Percentiles rank a stretch among this genome's conserved stretches.
These are phyloP conservation scores for Mactra quadrangularis DNA, from an alignment of 1,140 invertebrate species.

Conservation along the genomic window DNA sequence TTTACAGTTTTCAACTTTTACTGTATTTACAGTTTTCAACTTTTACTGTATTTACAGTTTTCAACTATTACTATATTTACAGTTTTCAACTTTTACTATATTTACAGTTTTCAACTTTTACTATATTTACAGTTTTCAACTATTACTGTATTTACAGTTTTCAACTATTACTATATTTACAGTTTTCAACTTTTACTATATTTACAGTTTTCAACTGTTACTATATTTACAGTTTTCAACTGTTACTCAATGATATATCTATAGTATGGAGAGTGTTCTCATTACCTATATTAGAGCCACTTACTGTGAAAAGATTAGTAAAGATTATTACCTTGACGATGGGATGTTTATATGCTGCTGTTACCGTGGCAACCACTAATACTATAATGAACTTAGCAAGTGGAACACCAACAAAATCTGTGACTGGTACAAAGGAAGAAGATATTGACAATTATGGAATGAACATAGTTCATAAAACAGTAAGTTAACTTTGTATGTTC, in stretches of 20 bases:
- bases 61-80: no score
- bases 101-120: no score
- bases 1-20: no score
- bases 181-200: no score
- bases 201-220: no score
- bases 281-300: constrained; percentile 93
- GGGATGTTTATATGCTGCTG: constrained; percentile 91
- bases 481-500: constrained; percentile 67
- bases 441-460: constrained; percentile 82
- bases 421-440: constrained; percentile 85
- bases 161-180: no score
- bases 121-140: no score
- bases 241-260: constrained; percentile 91
- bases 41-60: no score
- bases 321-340: constrained; percentile 90
- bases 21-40: no score
- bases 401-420: constrained; percentile 75
- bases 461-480: constrained; percentile 83
- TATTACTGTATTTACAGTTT: no score
- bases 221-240: constrained; percentile 88
- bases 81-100: no score
- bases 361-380: constrained; percentile 88
- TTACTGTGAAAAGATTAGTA: constrained; percentile 91
- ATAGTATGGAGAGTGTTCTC: constrained; percentile 92
- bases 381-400: constrained; percentile 88